Conservation (phyloP, 2,888 invertebrate genomes). For the Cheilosia grossa region DNA sequence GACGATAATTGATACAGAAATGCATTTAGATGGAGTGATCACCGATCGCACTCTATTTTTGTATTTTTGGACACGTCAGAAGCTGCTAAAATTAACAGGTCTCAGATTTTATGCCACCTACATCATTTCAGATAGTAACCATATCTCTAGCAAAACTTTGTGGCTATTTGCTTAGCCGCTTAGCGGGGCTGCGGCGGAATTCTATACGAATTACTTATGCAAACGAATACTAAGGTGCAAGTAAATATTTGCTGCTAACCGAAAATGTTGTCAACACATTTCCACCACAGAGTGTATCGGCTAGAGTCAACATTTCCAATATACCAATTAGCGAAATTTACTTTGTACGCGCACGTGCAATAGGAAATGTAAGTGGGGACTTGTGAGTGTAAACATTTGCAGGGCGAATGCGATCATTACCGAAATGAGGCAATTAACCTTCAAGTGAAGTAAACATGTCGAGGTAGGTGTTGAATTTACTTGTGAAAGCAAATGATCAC, state of each 20-base stretch:
- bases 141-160: not conserved
- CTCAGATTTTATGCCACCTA: not conserved
- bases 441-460: not conserved
- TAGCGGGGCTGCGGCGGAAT: not conserved
- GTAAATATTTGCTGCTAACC: conserved; percentile 18
- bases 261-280: conserved; percentile 24
- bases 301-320: conserved; percentile 20
- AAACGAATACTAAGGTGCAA: not conserved
- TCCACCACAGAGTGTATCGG: not conserved
- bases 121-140: not conserved
- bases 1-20: conserved; percentile 14
- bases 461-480: not conserved
- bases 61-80: not conserved
- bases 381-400: conserved; percentile 16
- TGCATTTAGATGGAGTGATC: not conserved
- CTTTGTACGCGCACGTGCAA: not conserved
- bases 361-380: not conserved
- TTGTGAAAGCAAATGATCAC: too few species aligned
- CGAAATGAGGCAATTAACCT: not conserved
- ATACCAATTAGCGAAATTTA: conserved; percentile 22
- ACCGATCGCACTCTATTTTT: not conserved
- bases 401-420: not conserved
- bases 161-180: conserved; percentile 8
- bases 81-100: not conserved
- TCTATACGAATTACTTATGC: conserved; percentile 6